A percentile compares a stretch with the other conserved stretches of the same genome.
Conservation (phyloP, 2,888 invertebrate genomes). For the Bimastos eiseni region DNA sequence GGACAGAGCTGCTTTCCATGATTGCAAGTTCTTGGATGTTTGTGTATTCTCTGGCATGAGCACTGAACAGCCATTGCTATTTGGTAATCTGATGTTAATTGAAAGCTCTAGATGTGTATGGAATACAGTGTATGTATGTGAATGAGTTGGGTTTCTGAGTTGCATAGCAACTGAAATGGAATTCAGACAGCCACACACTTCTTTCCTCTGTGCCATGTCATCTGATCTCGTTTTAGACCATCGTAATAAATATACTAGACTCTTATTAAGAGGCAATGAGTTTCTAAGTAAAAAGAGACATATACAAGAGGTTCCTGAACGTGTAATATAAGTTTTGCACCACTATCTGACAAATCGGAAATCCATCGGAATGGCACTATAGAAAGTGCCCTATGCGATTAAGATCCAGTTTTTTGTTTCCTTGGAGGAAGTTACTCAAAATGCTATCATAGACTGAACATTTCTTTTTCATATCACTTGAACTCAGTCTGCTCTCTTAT, state of each 20-base stretch:
- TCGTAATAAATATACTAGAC: conserved; percentile 2
- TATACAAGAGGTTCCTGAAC: not conserved
- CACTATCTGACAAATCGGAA: not conserved
- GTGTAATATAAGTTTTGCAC: not conserved
- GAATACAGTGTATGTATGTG: not conserved
- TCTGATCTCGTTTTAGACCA: not conserved
- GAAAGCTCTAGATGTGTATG: not conserved
- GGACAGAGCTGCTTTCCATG: not conserved
- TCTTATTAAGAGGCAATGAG: not conserved
- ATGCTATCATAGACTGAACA: not conserved
- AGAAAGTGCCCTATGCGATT: too few species aligned
- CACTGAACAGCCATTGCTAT: not conserved
- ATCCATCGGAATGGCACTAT: too few species aligned
- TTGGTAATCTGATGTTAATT: not conserved
- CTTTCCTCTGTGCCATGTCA: not conserved
- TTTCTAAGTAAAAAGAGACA: not conserved
- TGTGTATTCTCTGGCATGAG: not conserved
- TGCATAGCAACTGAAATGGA: too few species aligned
- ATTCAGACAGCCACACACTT: not conserved
- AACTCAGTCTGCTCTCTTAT: too few species aligned
- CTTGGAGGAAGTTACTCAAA: not conserved
- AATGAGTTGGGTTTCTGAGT: not conserved
- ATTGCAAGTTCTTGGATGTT: not conserved
- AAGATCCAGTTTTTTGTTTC: not conserved
- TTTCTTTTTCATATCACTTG: not conserved